Base-by-base conservation (phyloP, 2,888 invertebrate species). In the Heteromurus nitidus region DNA sequence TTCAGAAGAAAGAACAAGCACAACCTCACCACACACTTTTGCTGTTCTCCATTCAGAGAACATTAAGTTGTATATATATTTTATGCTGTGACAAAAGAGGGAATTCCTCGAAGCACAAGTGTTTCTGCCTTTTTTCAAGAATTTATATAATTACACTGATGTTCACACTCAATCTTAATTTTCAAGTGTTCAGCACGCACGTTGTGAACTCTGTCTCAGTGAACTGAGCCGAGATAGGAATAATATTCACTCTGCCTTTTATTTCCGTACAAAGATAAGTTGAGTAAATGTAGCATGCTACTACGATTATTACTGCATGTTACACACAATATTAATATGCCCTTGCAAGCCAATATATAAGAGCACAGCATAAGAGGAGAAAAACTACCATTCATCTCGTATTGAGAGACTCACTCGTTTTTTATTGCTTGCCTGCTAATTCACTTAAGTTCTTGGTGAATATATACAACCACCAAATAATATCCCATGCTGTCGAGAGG, bases 311-410 rank as follows among this genome's bases (percentile, higher is more conserved):
- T 72, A 24, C 3, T 50, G n/a, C 50, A n/a, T 50, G n/a, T 20
- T 42, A 55, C 42, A 60, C 44, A 22, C 22, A 18, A 24, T 76
- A 76, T 68, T 68, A 75, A 75, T 68, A 75, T 68, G 75, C 67
- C 75, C 76, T 76, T 68, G 75, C 68, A 18, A 62, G 3, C 36
- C 36, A 42, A 18, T 22, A 24, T 18, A 22, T 18, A 36, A 24
- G 13, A 31, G 16, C 64, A 30, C 28, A 53, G 70, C 36, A n/a
- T n/a, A n/a, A n/a, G n/a, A n/a, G n/a, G n/a, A n/a, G n/a, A n/a
- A n/a, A n/a, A n/a, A 36, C 7, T 36, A 36, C 20, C 73, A 62
- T 73, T 73, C 47, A 64, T 50, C 50, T n/a, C n/a, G n/a, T n/a
- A n/a, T n/a, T n/a, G n/a, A 13, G 22, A 18, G 50, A 42, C 16